Percentiles rank a stretch among this genome's conserved stretches.
Evolutionary conservation across 2,797 vertebrate genomes (phyloP).

Genomic region (Acipenser transmontanus): DNA sequence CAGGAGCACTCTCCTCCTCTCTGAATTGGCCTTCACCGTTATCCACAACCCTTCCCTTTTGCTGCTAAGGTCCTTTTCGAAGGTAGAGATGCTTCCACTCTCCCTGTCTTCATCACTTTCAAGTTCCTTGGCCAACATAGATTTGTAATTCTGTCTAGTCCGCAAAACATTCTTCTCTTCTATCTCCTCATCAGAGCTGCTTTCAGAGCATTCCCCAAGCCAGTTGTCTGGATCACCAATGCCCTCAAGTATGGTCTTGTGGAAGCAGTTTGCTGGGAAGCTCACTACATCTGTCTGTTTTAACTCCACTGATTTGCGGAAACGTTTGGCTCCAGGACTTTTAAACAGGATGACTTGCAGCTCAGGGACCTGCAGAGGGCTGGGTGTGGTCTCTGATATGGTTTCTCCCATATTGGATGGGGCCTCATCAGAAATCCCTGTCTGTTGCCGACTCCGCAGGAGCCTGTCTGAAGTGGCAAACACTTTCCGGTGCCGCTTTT

Average conservation of each 20-base stretch:
- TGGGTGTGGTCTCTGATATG: slow-evolving; percentile 54
- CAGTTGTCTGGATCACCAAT: slow-evolving; percentile 44
- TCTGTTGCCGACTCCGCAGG: slow-evolving; percentile 71
- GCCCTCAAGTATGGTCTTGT: slow-evolving; percentile 30
- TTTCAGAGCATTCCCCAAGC: slow-evolving; percentile 54
- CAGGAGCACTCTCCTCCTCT: slow-evolving; percentile 29
- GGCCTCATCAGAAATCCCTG: slow-evolving; percentile 14
- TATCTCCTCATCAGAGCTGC: slow-evolving; percentile 25
- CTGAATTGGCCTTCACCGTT: slow-evolving; percentile 32
- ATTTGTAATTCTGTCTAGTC: slow-evolving; percentile 56
- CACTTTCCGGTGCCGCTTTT: slow-evolving; percentile 53
- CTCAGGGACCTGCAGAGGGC: slow-evolving; percentile 38
- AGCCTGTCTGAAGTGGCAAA: slow-evolving; percentile 75
- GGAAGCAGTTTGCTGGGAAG: slow-evolving; percentile 39
- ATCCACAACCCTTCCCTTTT: slow-evolving; percentile 43
- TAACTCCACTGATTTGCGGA: slow-evolving; percentile 57
- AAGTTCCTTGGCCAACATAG: slow-evolving; percentile 40
- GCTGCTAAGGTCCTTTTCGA: slow-evolving; percentile 19
- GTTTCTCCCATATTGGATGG: background rate
- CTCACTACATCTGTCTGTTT: slow-evolving; percentile 32
- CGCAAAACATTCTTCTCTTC: slow-evolving; percentile 36
- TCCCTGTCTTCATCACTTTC: slow-evolving; percentile 34
- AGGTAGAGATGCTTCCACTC: slow-evolving; percentile 19
- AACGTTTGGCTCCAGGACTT: slow-evolving; percentile 46
- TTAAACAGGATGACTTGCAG: slow-evolving; percentile 46